Percentiles rank a stretch among this genome's conserved stretches.
phyloP scores from a whole-genome alignment of 1,140 invertebrate genomes.

The Coelopa frigida region DNA sequence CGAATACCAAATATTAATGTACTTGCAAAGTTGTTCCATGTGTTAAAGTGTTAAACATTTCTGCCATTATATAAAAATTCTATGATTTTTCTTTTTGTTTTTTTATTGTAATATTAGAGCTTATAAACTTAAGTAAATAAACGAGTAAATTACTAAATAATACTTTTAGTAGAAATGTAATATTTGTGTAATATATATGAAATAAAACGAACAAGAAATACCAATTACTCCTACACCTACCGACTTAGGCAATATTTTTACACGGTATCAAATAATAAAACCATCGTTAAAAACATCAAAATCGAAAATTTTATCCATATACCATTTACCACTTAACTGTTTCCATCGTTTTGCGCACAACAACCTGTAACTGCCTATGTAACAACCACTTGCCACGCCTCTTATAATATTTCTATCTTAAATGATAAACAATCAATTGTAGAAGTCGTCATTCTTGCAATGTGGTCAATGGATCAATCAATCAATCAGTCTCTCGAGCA shows the following conservation, averaged over 20 bases:
- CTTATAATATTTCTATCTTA: too few species aligned
- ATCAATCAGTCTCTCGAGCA: too few species aligned
- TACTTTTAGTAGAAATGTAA: conserved; percentile 7
- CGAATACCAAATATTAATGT: neutral
- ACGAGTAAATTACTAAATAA: neutral
- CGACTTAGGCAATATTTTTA: conserved; percentile 4
- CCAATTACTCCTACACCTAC: conserved; percentile 1
- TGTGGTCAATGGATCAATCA: too few species aligned
- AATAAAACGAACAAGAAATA: conserved; percentile 10
- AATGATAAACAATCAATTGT: too few species aligned
- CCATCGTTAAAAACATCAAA: conserved; percentile 3
- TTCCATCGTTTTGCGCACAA: too few species aligned
- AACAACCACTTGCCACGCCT: too few species aligned
- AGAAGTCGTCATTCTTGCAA: too few species aligned
- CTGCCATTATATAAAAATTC: conserved; percentile 6
- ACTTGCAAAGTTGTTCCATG: conserved; percentile 8
- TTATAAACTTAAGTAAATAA: conserved; percentile 4
- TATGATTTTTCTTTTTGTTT: conserved; percentile 10
- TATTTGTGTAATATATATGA: conserved; percentile 8
- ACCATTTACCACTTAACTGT: too few species aligned
- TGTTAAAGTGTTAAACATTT: conserved; percentile 6
- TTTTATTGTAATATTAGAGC: conserved; percentile 11
- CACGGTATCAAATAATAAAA: conserved; percentile 5
- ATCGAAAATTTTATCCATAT: neutral
- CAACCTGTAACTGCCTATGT: too few species aligned